Percentiles rank a stretch among this genome's conserved stretches.
These are phyloP conservation scores for Gyrodactylus bullatarudis DNA, from an alignment of 1,140 invertebrate genomes.

Conservation along the genomic window DNA sequence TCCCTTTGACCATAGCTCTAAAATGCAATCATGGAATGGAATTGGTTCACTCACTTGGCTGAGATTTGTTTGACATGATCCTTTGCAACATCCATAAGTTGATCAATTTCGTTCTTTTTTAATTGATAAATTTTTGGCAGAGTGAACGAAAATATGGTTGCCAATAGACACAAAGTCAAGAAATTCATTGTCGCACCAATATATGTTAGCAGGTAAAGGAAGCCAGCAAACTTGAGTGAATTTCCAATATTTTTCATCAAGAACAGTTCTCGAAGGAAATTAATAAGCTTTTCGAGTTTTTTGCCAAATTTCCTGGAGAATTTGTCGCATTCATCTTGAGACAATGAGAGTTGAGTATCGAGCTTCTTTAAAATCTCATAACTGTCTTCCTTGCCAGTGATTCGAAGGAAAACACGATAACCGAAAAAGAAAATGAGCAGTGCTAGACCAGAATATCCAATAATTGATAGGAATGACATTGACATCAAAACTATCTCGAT, in stretches of 20 bases:
- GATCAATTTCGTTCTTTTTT: neutral
- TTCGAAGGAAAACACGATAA: neutral
- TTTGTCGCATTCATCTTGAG: neutral
- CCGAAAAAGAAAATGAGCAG: neutral
- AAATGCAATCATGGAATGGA: no score
- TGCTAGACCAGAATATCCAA: neutral
- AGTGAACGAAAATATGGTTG: neutral
- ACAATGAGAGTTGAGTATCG: neutral
- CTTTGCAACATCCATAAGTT: neutral
- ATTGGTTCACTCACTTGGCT: neutral
- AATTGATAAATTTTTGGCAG: neutral
- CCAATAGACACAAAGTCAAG: neutral
- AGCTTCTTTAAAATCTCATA: neutral
- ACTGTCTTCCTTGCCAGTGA: neutral
- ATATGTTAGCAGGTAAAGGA: neutral
- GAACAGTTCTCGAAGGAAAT: neutral
- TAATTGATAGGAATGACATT: neutral
- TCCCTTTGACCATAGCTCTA: no score
- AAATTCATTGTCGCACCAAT: neutral
- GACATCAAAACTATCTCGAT: neutral
- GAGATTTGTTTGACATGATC: neutral
- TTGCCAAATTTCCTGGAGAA: neutral
- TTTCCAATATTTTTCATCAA: neutral
- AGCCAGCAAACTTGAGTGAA: neutral
- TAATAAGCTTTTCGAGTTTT: neutral